phyloP scores from a whole-genome alignment of 2,888 invertebrate species.

The Drosophila borealis region DNA sequence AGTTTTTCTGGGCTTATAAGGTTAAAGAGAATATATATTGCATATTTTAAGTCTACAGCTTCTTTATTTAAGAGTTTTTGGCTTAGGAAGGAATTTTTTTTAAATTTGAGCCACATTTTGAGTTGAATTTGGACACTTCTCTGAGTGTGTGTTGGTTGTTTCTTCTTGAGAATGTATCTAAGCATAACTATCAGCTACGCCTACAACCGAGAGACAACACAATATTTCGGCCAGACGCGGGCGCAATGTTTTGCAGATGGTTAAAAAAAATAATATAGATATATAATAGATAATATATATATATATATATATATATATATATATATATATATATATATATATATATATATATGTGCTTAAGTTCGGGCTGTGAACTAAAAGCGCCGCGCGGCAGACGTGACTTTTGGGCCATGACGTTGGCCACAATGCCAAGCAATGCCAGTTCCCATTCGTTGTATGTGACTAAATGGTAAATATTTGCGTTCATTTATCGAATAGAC shows the following conservation, averaged over 20 bases:
- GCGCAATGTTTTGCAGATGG: slow-evolving; percentile 12
- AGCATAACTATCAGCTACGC: slow-evolving; percentile 2
- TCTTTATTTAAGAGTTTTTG: too few species aligned
- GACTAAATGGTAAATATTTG: slow-evolving; percentile 68
- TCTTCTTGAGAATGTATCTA: background rate
- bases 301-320: slow-evolving; percentile 4
- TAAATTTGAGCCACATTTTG: too few species aligned
- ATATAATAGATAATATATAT: background rate
- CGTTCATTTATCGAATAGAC: slow-evolving; percentile 51
- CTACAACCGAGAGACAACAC: background rate
- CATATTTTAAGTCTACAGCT: too few species aligned
- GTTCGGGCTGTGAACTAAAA: slow-evolving; percentile 2
- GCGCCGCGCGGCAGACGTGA: slow-evolving; percentile 55
- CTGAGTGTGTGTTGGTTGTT: background rate
- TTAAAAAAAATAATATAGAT: background rate
- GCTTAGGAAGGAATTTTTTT: too few species aligned
- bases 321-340: background rate
- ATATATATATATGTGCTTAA: slow-evolving; percentile 2
- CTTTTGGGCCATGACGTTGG: slow-evolving; percentile 46
- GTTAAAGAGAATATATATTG: too few species aligned
- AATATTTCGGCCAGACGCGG: slow-evolving; percentile 4
- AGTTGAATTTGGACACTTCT: background rate
- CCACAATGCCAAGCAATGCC: slow-evolving; percentile 23
- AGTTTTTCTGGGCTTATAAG: too few species aligned
- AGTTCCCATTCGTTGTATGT: slow-evolving; percentile 51